Conservation (phyloP, 30 jellyfish, hydroid and myxozoan genomes). For the Turritopsis dohrnii region DNA sequence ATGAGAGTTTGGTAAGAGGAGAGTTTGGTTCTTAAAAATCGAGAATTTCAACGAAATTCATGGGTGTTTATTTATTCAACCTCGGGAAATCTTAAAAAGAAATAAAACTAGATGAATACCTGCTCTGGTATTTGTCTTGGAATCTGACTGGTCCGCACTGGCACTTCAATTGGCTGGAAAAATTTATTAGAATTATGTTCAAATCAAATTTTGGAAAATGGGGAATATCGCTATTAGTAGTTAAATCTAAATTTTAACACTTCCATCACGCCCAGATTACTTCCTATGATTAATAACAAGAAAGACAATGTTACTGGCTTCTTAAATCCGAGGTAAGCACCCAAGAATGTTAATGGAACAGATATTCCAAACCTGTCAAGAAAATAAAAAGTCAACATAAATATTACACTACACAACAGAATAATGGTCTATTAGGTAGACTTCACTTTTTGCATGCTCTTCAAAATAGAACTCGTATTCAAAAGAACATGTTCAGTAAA, state of each 20-base stretch:
- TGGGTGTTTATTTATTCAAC: background rate
- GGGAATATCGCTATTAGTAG: too few relatives aligned
- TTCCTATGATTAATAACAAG: background rate
- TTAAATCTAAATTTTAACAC: too few relatives aligned
- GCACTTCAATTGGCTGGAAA: constrained; percentile 74
- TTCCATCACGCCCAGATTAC: too few relatives aligned
- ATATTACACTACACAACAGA: background rate
- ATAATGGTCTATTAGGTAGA: background rate
- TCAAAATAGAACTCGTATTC: too few relatives aligned
- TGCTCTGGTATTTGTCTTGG: constrained; percentile 95
- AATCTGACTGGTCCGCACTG: constrained; percentile 82
- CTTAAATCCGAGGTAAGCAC: constrained; percentile 91
- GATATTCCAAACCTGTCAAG: constrained; percentile 86
- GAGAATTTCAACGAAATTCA: too few relatives aligned
- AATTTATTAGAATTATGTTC: background rate
- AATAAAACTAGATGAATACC: too few relatives aligned
- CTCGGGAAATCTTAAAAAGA: too few relatives aligned
- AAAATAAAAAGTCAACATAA: background rate
- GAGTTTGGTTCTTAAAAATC: too few relatives aligned
- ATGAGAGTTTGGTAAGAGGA: too few relatives aligned
- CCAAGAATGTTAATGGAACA: constrained; percentile 91
- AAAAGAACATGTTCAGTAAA: too few relatives aligned
- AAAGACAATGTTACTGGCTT: constrained; percentile 39
- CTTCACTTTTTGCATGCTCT: background rate
- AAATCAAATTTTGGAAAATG: too few relatives aligned